Evolutionary conservation across 2,797 vertebrate genomes (phyloP).

Genomic region (Neosalanx taihuensis): DNA sequence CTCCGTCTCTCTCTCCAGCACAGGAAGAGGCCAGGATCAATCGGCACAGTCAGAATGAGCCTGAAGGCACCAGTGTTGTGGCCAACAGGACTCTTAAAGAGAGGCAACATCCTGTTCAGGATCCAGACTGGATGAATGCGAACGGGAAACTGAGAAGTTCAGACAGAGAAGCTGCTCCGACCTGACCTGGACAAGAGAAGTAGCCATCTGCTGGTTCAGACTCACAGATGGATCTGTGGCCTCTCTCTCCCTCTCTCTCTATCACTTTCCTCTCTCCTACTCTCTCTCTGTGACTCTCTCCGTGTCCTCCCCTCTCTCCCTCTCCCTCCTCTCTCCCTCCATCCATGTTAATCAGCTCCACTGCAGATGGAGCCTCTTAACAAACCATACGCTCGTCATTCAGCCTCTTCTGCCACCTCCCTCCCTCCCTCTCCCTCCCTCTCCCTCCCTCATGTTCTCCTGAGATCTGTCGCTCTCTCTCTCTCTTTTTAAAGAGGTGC

Average conservation of each 20-base stretch:
- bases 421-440: neutral
- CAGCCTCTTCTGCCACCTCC: neutral
- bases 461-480: no score
- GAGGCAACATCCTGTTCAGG: conserved; percentile 26
- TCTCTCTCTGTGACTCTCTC: conserved; percentile 31
- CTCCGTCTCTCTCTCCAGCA: conserved; percentile 43
- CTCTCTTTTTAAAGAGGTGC: no score
- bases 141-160: conserved; percentile 14
- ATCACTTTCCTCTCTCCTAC: conserved; percentile 23
- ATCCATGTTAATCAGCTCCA: conserved; percentile 60
- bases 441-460: neutral
- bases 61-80: conserved; percentile 12
- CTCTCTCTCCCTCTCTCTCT: conserved; percentile 32
- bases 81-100: conserved; percentile 15
- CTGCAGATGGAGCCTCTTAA: conserved; percentile 66
- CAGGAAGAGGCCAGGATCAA: conserved; percentile 54
- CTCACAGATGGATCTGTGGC: conserved; percentile 36
- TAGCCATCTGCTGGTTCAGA: conserved; percentile 60
- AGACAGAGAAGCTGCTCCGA: conserved; percentile 26
- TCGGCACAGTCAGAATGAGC: conserved; percentile 27
- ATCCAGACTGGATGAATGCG: conserved; percentile 28
- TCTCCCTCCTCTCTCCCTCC: conserved; percentile 53
- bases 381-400: conserved; percentile 51
- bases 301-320: conserved; percentile 43
- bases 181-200: conserved; percentile 40